Percentiles rank a stretch among this genome's conserved stretches.
Evolutionary conservation across 1,140 invertebrate species (phyloP).

Genomic region (Wiebesia pumilae): DNA sequence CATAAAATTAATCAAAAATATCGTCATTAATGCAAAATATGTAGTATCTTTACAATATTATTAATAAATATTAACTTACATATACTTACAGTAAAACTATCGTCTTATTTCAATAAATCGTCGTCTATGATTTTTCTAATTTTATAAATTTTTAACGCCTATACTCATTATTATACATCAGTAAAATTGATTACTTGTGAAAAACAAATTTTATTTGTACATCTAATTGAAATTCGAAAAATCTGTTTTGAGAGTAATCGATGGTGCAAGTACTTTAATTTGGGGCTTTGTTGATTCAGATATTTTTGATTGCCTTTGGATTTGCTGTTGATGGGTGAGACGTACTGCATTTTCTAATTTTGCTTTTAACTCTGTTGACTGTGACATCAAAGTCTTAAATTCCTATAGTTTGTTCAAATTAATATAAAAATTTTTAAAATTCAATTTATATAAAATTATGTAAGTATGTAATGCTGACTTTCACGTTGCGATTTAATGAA

Average conservation of each 20-base stretch:
- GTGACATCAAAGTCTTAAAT: constrained; percentile 92
- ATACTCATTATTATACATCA: constrained; percentile 24
- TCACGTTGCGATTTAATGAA: too few species aligned
- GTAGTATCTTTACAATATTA: constrained; percentile 36
- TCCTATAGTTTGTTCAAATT: constrained; percentile 77
- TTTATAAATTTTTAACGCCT: constrained; percentile 42
- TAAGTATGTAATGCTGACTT: background rate
- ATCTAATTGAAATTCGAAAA: constrained; percentile 92
- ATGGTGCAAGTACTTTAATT: constrained; percentile 77
- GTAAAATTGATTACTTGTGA: background rate
- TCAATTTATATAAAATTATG: constrained; percentile 54
- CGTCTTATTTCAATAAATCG: background rate
- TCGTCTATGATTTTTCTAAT: constrained; percentile 21
- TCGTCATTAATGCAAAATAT: constrained; percentile 21
- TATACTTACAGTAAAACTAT: constrained; percentile 23
- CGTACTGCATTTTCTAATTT: constrained; percentile 91
- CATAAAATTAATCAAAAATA: constrained; percentile 32
- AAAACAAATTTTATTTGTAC: constrained; percentile 12
- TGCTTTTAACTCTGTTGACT: constrained; percentile 84
- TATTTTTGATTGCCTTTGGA: constrained; percentile 69
- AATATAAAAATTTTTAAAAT: constrained; percentile 26
- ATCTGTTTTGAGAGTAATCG: constrained; percentile 96
- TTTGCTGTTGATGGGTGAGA: constrained; percentile 79
- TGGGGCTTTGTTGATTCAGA: constrained; percentile 75
- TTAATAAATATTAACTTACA: constrained; percentile 29